phyloP scores from a whole-genome alignment of 2,888 invertebrate genomes.

The Volucella zonaria region DNA sequence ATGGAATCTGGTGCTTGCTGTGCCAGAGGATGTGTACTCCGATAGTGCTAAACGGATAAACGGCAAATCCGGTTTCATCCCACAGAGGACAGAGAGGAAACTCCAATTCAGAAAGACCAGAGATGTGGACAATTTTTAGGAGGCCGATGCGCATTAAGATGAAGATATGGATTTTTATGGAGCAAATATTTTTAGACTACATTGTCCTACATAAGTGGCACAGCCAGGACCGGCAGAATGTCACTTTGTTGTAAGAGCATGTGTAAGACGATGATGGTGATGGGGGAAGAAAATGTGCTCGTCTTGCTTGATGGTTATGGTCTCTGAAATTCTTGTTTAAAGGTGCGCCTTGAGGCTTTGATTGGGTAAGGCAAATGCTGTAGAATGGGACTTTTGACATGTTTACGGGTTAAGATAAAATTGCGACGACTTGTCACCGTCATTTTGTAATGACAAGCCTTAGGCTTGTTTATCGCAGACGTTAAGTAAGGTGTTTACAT shows the following conservation, averaged over 20 bases:
- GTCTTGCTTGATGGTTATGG: conserved; percentile 27
- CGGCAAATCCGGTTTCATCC: conserved; percentile 60
- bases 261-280: conserved; percentile 3
- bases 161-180: conserved; percentile 72
- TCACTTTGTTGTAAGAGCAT: conserved; percentile 36
- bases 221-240: conserved; percentile 49
- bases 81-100: background rate
- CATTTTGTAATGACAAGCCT: background rate
- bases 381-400: conserved; percentile 37
- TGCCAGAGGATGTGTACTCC: conserved; percentile 48
- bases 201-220: conserved; percentile 55
- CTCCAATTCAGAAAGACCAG: conserved; percentile 35
- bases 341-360: conserved; percentile 55
- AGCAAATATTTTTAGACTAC: conserved; percentile 68
- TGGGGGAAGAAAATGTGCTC: conserved; percentile 15
- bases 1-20: conserved; percentile 30
- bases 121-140: conserved; percentile 65
- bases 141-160: conserved; percentile 69
- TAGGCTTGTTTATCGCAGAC: background rate
- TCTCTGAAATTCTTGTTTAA: conserved; percentile 40
- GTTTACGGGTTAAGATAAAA: conserved; percentile 54
- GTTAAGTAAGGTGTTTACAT: too few species aligned
- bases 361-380: conserved; percentile 30
- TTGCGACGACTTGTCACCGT: conserved; percentile 44
- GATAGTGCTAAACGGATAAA: conserved; percentile 55